Conservation (phyloP, 92 coral and sea anemone genomes). For the Diadumene lineata region DNA sequence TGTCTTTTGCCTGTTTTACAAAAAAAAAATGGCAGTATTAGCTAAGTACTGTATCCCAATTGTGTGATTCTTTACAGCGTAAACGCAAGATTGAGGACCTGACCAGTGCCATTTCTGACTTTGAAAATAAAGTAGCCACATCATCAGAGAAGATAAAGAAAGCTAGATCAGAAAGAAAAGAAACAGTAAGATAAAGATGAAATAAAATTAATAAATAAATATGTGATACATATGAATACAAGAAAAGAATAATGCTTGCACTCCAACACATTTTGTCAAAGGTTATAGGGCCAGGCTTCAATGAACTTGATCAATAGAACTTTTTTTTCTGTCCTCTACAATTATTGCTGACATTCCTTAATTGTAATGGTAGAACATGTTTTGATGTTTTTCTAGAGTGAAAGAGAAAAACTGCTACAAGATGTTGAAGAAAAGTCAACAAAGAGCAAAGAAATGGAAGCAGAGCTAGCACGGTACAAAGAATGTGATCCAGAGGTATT, state of each 20-base stretch:
- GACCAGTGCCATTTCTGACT: constrained; percentile 61
- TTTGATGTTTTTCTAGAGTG: constrained; percentile 50
- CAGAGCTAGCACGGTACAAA: constrained; percentile 67
- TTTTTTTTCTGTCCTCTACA: too few species aligned
- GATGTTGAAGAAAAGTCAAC: constrained; percentile 74
- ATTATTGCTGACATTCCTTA: too few species aligned
- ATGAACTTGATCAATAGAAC: too few species aligned
- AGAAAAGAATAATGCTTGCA: too few species aligned
- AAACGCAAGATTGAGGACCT: constrained; percentile 77
- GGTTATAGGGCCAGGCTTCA: too few species aligned
- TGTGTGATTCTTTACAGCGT: constrained; percentile 56
- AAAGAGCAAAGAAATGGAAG: constrained; percentile 54
- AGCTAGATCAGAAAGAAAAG: constrained; percentile 73
- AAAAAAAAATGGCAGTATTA: too few species aligned
- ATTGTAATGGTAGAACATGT: too few species aligned
- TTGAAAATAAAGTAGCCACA: constrained; percentile 65
- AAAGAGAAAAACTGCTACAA: constrained; percentile 63
- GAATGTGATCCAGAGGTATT: constrained; percentile 96
- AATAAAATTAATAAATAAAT: too few species aligned
- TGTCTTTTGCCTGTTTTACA: too few species aligned
- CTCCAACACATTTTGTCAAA: too few species aligned
- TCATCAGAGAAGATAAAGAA: constrained; percentile 61
- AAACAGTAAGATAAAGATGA: constrained; percentile 59
- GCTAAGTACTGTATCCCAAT: too few species aligned
- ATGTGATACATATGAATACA: too few species aligned